Percentiles rank a stretch among this genome's conserved stretches.
Evolutionary conservation across 2,113 vertebrate species (phyloP).

Genomic region (Antigone vipio): DNA sequence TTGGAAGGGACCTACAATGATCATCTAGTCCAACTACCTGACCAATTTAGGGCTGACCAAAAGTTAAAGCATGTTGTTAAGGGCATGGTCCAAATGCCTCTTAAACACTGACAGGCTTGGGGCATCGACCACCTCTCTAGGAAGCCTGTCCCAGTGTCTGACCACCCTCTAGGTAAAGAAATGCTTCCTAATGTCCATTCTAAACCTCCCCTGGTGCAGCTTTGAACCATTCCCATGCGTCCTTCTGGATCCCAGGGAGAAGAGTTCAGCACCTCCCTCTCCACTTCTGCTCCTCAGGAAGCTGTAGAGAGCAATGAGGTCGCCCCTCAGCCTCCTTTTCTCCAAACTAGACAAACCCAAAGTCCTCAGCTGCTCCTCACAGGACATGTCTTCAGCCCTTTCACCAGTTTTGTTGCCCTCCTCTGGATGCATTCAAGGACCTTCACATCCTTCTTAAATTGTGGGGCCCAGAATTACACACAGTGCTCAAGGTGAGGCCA

Average conservation of each 20-base stretch:
- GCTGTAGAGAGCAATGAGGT: background rate
- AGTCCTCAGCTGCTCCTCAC: background rate
- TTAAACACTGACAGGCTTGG: background rate
- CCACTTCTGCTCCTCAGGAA: background rate
- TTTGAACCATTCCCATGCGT: background rate
- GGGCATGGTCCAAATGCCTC: background rate
- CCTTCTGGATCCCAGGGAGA: background rate
- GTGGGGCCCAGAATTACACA: background rate
- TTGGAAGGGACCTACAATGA: background rate
- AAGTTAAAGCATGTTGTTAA: background rate
- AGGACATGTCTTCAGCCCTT: background rate
- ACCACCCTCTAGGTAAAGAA: background rate
- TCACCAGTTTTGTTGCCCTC: background rate
- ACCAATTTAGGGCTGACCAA: background rate
- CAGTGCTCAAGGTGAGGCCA: background rate
- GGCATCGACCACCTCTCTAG: background rate
- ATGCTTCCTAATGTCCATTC: background rate
- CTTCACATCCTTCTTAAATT: background rate
- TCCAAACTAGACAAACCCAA: background rate
- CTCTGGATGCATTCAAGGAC: background rate
- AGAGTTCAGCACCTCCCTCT: background rate
- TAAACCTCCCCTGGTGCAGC: background rate
- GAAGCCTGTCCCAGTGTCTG: background rate
- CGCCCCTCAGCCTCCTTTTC: background rate
- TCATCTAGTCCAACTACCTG: background rate